Base-by-base conservation (phyloP, 1,140 invertebrate genomes). In the Triops cancriformis region DNA sequence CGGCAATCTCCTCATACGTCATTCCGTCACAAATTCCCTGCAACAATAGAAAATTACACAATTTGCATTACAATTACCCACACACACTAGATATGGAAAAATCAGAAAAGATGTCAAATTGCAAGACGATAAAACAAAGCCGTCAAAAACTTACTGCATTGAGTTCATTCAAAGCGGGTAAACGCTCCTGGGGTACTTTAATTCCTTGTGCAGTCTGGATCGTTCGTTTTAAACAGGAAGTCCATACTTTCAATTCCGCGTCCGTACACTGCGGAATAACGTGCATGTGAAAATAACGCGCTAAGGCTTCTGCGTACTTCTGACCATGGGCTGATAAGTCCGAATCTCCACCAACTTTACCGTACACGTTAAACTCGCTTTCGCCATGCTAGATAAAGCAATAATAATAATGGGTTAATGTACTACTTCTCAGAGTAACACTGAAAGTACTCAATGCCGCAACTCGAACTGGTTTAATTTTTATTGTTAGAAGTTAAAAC, bases 1-100 rank as follows among this genome's bases (percentile, higher is more conserved):
- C 90, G 80, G 95, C 92, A 85, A 98, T 95, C 84, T 97, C 95
- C 84, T 97, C 94, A 83, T 97, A 98, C 0, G 94, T 95, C 80
- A 97, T 87, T 23, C 92, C 93, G 85, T 97, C 95, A 86, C 95
- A 97, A 73, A 96, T 93, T 73, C 96, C 95, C 92, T 93, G 84
- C 23, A 87, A 83, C n/a, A n/a, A n/a, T n/a, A n/a, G n/a, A n/a
- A n/a, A n/a, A n/a, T n/a, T 76, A 82, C 80, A 77, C 79, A 72
- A 12, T 43, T 79, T 23, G 23, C 14, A 76, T 76, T 78, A 80
- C 28, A 45, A 41, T 26, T 79, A 41, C 73, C 10, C 73, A 77
- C 73, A 80, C n/a, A n/a, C n/a, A n/a, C n/a, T n/a, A n/a, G n/a
- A n/a, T n/a, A n/a, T n/a, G n/a, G n/a, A 72, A 72, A 27, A 72